Percentiles rank a stretch among this genome's conserved stretches.
Evolutionary conservation across 2,888 invertebrate species (phyloP).

Genomic region (Catocala fraxini): DNA sequence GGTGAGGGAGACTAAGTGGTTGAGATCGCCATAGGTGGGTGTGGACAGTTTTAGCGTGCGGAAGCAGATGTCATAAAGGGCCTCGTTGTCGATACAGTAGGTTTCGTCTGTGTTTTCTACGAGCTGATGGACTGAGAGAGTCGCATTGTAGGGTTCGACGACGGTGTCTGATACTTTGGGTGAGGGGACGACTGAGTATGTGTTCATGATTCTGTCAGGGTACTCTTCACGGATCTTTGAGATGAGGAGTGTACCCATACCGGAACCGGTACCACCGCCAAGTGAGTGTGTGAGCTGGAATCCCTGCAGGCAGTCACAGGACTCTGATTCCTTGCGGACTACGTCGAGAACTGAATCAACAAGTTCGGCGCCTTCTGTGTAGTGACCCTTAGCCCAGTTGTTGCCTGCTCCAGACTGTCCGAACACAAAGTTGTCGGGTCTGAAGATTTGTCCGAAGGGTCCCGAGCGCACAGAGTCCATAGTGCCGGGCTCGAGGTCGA

Average conservation of each 20-base stretch:
- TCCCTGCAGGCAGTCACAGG: slow-evolving; percentile 96
- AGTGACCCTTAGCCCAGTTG: slow-evolving; percentile 91
- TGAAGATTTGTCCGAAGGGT: slow-evolving; percentile 92
- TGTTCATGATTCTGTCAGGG: slow-evolving; percentile 96
- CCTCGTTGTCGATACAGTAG: slow-evolving; percentile 92
- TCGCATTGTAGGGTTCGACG: slow-evolving; percentile 94
- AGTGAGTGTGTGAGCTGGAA: slow-evolving; percentile 95
- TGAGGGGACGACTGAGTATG: slow-evolving; percentile 94
- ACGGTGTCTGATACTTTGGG: slow-evolving; percentile 93
- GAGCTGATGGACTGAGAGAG: slow-evolving; percentile 94
- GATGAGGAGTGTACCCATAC: slow-evolving; percentile 92
- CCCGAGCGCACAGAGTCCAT: slow-evolving; percentile 91
- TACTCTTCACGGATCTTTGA: slow-evolving; percentile 97
- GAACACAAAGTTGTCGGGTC: slow-evolving; percentile 92
- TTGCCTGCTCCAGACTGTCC: slow-evolving; percentile 89
- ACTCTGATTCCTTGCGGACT: slow-evolving; percentile 95
- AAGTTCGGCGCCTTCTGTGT: slow-evolving; percentile 90
- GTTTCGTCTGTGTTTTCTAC: slow-evolving; percentile 97
- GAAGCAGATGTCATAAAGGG: slow-evolving; percentile 93
- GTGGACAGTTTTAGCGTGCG: slow-evolving; percentile 94
- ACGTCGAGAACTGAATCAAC: slow-evolving; percentile 94
- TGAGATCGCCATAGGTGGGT: slow-evolving; percentile 96
- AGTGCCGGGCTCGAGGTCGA: slow-evolving; percentile 81
- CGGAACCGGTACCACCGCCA: slow-evolving; percentile 85
- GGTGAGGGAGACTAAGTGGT: slow-evolving; percentile 95